Conservation (phyloP, 2,888 invertebrate species). For the Pseudococcus viburni region DNA sequence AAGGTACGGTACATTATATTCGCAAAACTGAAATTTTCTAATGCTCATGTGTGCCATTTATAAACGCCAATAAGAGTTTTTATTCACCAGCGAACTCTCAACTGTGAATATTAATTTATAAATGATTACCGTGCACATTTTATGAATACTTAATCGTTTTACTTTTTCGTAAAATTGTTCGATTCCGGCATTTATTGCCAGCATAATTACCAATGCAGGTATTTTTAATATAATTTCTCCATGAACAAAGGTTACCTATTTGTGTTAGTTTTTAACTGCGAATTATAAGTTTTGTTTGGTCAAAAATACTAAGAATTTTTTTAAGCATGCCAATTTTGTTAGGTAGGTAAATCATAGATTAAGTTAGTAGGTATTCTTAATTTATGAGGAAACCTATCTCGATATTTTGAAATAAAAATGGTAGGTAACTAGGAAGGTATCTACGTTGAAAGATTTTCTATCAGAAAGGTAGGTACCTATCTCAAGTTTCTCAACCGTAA, state of each 20-base stretch:
- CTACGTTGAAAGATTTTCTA: too few relatives aligned
- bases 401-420: too few relatives aligned
- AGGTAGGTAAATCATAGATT: too few relatives aligned
- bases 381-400: too few relatives aligned
- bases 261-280: background rate
- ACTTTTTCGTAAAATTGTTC: slow-evolving; percentile 37
- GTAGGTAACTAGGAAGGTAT: too few relatives aligned
- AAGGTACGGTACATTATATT: slow-evolving; percentile 53
- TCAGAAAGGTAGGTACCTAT: too few relatives aligned
- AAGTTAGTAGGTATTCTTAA: too few relatives aligned
- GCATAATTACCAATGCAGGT: slow-evolving; percentile 13
- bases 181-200: slow-evolving; percentile 30
- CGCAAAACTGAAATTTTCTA: slow-evolving; percentile 63
- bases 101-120: slow-evolving; percentile 55
- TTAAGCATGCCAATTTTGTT: too few relatives aligned
- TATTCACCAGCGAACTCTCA: slow-evolving; percentile 43
- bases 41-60: slow-evolving; percentile 63
- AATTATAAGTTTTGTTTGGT: background rate
- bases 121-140: slow-evolving; percentile 46
- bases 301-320: background rate
- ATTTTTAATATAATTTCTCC: slow-evolving; percentile 24
- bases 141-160: slow-evolving; percentile 53
- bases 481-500: too few relatives aligned
- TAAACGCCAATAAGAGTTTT: slow-evolving; percentile 60
- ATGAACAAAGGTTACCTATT: slow-evolving; percentile 20